phyloP scores from a whole-genome alignment of 2,888 invertebrate genomes.

The Elgonia sp. region DNA sequence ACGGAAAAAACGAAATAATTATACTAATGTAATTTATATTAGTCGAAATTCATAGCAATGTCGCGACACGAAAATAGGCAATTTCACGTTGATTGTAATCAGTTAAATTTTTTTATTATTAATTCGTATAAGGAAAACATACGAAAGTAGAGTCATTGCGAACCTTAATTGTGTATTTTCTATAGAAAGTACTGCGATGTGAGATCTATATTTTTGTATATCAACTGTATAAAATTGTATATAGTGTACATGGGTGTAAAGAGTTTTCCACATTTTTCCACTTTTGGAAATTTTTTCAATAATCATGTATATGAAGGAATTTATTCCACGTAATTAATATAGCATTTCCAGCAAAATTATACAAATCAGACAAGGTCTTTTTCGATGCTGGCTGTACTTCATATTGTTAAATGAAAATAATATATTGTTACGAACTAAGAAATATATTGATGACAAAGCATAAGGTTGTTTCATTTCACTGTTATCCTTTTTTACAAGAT shows the following conservation, averaged over 20 bases:
- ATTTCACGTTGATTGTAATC: too few species aligned
- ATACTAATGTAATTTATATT: constrained; percentile 5
- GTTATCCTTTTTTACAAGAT: neutral
- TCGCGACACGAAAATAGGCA: neutral
- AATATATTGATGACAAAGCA: constrained; percentile 70
- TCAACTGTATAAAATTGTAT: constrained; percentile 82
- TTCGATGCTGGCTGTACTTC: constrained; percentile 72
- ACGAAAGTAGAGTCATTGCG: constrained; percentile 7
- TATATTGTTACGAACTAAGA: constrained; percentile 80
- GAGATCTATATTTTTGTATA: constrained; percentile 84
- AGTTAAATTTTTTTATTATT: constrained; percentile 1
- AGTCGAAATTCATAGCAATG: constrained; percentile 39
- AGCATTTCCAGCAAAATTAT: constrained; percentile 52
- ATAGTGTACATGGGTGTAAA: constrained; percentile 85
- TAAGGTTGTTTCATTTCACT: neutral
- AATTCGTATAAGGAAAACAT: neutral
- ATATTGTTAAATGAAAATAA: constrained; percentile 80
- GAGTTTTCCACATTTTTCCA: constrained; percentile 84
- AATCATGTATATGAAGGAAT: constrained; percentile 58
- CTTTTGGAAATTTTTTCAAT: constrained; percentile 81
- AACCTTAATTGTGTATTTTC: constrained; percentile 65
- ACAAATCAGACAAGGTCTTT: constrained; percentile 41
- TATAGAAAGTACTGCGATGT: constrained; percentile 55
- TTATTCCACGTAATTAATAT: constrained; percentile 60
- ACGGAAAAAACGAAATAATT: neutral